phyloP scores from a whole-genome alignment of 2,113 vertebrate genomes.

The Chionis minor region DNA sequence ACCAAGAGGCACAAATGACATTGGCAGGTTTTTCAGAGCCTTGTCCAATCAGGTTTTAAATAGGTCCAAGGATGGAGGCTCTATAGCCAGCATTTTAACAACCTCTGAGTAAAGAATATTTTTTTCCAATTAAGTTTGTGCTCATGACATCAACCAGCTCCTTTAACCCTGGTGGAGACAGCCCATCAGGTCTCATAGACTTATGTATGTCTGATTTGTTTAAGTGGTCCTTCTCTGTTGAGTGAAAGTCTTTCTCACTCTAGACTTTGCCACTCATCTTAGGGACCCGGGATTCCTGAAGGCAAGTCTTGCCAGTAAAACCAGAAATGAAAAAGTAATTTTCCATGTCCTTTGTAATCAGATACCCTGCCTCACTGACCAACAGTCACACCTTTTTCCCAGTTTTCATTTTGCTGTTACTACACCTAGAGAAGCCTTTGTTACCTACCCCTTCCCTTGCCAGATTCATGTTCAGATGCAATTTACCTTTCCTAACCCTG shows the following conservation, averaged over 20 bases:
- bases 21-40: neutral
- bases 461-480: neutral
- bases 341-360: too few relatives aligned
- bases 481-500: too few relatives aligned
- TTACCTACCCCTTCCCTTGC: neutral
- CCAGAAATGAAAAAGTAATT: neutral
- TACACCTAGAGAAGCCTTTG: neutral
- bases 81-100: neutral
- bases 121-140: neutral
- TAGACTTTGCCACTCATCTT: neutral
- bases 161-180: neutral
- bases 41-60: neutral
- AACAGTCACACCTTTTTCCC: neutral
- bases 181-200: neutral
- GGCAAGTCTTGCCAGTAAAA: neutral
- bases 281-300: neutral
- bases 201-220: neutral
- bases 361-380: neutral
- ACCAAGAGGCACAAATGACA: neutral
- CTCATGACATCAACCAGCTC: neutral
- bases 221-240: neutral
- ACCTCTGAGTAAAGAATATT: neutral
- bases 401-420: neutral
- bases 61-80: neutral
- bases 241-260: neutral